Evolutionary conservation across 1,140 invertebrate genomes (phyloP).

Genomic region (Drosophila lacteicornis): DNA sequence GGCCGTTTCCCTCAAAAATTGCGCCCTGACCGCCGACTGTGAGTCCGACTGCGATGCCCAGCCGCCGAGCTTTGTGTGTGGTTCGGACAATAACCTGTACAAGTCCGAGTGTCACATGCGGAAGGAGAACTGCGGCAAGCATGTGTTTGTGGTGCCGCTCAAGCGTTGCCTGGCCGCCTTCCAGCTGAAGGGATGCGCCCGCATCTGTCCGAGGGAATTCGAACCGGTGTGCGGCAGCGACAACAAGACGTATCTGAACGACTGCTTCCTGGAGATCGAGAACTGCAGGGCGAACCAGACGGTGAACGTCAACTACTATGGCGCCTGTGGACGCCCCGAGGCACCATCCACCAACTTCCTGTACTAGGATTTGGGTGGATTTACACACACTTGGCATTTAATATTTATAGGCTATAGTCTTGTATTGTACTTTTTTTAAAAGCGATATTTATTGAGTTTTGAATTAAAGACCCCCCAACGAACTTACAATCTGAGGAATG

Average conservation of each 20-base stretch:
- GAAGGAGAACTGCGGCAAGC: slow-evolving; percentile 95
- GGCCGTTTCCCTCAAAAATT: slow-evolving; percentile 91
- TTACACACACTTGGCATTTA: slow-evolving; percentile 73
- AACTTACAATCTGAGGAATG: slow-evolving; percentile 59
- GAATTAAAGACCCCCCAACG: slow-evolving; percentile 70
- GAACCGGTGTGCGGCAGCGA: slow-evolving; percentile 96
- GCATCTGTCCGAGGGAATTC: slow-evolving; percentile 93
- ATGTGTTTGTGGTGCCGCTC: slow-evolving; percentile 94
- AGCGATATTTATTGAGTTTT: slow-evolving; percentile 80
- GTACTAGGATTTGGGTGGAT: slow-evolving; percentile 52
- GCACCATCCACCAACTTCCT: slow-evolving; percentile 83
- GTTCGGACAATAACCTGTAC: slow-evolving; percentile 96
- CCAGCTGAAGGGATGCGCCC: slow-evolving; percentile 93
- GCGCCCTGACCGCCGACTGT: slow-evolving; percentile 92
- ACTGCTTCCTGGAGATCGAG: slow-evolving; percentile 96
- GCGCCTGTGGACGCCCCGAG: slow-evolving; percentile 82
- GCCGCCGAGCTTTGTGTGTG: slow-evolving; percentile 93
- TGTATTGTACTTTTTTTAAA: slow-evolving; percentile 69
- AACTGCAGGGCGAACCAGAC: slow-evolving; percentile 91
- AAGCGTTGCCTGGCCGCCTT: slow-evolving; percentile 93
- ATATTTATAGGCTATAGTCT: slow-evolving; percentile 75
- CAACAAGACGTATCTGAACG: slow-evolving; percentile 95
- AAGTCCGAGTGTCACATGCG: slow-evolving; percentile 97
- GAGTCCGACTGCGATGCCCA: slow-evolving; percentile 89
- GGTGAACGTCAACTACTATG: slow-evolving; percentile 78